These are phyloP conservation scores for Tenthredo amoena DNA, from an alignment of 2,888 invertebrate genomes.

Conservation along the genomic window DNA sequence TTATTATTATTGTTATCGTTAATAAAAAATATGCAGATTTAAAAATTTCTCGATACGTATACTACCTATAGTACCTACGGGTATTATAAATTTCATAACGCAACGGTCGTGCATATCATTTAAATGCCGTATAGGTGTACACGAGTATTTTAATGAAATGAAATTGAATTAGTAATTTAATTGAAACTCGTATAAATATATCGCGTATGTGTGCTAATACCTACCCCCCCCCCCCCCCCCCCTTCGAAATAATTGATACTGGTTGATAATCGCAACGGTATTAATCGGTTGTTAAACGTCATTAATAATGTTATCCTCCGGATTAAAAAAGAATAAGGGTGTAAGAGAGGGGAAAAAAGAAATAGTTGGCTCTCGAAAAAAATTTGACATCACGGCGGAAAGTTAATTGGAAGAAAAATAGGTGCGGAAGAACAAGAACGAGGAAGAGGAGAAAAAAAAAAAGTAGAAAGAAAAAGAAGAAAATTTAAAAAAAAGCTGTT, in stretches of 20 bases:
- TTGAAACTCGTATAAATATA: constrained; percentile 23
- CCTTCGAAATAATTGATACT: not conserved
- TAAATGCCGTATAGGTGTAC: not conserved
- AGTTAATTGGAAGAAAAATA: not conserved
- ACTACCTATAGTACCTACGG: not conserved
- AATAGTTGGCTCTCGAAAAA: not conserved
- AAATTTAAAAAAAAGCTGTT: not conserved
- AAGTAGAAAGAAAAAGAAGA: not conserved
- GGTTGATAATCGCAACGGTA: not conserved
- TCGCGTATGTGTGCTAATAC: not conserved
- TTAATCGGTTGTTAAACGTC: not conserved
- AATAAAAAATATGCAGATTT: not conserved
- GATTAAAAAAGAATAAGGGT: too few relatives aligned
- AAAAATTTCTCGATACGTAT: not conserved
- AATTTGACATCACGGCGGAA: too few relatives aligned
- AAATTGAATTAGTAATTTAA: constrained; percentile 42
- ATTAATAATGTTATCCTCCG: not conserved
- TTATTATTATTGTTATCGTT: not conserved
- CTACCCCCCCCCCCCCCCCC: too few relatives aligned
- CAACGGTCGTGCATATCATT: not conserved
- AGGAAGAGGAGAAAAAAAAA: too few relatives aligned
- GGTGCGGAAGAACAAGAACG: not conserved
- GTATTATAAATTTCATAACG: not conserved
- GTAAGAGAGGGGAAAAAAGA: not conserved
- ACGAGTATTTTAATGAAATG: constrained; percentile 31